These are phyloP conservation scores for Cricetomys ansorgei DNA, from an alignment of 2,113 vertebrate species.

Conservation along the genomic window DNA sequence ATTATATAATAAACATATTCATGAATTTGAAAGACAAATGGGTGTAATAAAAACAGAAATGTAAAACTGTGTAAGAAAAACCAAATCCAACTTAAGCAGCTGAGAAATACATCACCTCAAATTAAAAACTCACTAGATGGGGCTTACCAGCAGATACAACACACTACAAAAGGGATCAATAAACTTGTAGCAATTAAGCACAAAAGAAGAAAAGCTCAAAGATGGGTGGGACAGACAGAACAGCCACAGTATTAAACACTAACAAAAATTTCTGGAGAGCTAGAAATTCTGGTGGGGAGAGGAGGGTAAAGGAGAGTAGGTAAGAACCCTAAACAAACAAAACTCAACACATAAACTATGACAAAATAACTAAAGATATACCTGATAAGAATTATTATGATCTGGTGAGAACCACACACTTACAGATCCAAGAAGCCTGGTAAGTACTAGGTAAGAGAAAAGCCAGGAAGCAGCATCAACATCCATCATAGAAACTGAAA, in stretches of 20 bases:
- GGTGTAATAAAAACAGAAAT: neutral
- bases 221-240: neutral
- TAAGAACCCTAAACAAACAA: neutral
- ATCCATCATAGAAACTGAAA: neutral
- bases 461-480: neutral
- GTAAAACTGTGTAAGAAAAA: neutral
- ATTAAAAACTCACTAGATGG: neutral
- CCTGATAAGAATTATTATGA: neutral
- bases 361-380: neutral
- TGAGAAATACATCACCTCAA: conserved; percentile 14
- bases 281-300: neutral
- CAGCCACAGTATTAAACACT: neutral
- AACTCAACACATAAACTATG: neutral
- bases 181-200: neutral
- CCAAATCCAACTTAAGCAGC: neutral
- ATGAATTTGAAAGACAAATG: neutral
- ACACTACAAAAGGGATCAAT: neutral
- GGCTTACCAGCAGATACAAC: neutral
- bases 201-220: neutral
- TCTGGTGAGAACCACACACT: neutral
- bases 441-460: neutral
- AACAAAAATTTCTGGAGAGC: neutral
- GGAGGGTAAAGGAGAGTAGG: neutral
- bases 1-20: neutral
- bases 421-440: neutral